Conservation (phyloP, 2,888 invertebrate genomes). For the Crepidodera aurea region DNA sequence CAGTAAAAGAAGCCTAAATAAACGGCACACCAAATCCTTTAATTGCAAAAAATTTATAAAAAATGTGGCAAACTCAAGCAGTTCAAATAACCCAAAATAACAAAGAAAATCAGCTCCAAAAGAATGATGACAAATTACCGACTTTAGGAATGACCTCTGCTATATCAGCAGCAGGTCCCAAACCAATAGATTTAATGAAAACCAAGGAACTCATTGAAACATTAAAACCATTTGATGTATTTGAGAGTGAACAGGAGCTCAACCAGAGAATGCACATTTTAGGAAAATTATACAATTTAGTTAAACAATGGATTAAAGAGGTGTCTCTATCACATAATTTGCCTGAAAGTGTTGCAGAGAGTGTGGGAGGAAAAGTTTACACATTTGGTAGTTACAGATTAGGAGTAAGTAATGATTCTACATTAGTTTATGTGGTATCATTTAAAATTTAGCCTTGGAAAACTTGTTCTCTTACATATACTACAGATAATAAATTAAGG, state of each 20-base stretch:
- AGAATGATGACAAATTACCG: conserved; percentile 68
- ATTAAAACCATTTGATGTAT: conserved; percentile 85
- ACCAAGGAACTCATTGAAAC: conserved; percentile 81
- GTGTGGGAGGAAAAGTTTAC: conserved; percentile 96
- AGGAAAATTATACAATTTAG: conserved; percentile 86
- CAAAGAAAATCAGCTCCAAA: conserved; percentile 49
- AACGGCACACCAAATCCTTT: background rate
- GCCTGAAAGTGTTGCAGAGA: conserved; percentile 88
- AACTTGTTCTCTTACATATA: background rate
- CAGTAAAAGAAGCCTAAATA: background rate
- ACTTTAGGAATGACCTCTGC: conserved; percentile 94
- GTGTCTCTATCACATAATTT: conserved; percentile 90
- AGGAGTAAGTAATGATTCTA: conserved; percentile 69
- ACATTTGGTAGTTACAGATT: conserved; percentile 98
- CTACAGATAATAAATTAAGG: background rate
- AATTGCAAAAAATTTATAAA: conserved; percentile 10
- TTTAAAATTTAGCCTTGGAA: background rate
- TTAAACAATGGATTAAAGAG: conserved; percentile 93
- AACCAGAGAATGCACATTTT: conserved; percentile 88
- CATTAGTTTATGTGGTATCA: background rate
- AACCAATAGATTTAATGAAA: conserved; percentile 77
- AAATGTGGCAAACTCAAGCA: conserved; percentile 40
- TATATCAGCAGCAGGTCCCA: conserved; percentile 87
- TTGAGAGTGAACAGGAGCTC: conserved; percentile 89
- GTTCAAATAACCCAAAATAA: conserved; percentile 47